Base-by-base conservation (phyloP, 2,113 vertebrate genomes). In the Pontoporia blainvillei region DNA sequence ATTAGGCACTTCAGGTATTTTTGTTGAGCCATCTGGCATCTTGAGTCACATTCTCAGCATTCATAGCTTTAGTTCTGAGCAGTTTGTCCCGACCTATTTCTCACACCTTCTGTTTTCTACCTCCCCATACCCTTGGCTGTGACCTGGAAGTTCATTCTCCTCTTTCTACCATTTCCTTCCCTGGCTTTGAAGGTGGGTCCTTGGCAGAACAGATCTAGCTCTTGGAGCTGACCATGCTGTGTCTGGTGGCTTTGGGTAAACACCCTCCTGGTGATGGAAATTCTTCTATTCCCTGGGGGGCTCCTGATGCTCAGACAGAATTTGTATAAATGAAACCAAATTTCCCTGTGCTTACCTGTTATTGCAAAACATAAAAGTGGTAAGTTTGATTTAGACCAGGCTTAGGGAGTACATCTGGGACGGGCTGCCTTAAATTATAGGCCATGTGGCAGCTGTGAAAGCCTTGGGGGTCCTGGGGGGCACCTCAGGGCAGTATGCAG, bases 1-100 rank as follows among this genome's bases (percentile, higher is more conserved):
- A 90, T 95, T 92, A 98, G 86, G 8, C 12, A 85, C 72, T 88
- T 88, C 85, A 85, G 78, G 79, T 95, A 86, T 96, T 96, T 97
- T 95, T 76, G 29, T 57, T 12, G 36, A 86, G 0, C 83, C 57
- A 92, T 72, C 93, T 96, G 91, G 87, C 69, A 66, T 90, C 64
- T 62, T 27, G 8, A 75, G 46, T 44, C 71, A 87, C 9, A 1
- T 66, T 78, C 78, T 94, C 61, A n/a, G 92, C 20, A 0, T n/a
- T 90, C 54, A 39, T 41, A 49, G 85, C n/a, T 92, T 49, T 31
- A 49, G 29, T 71, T 83, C 41, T 87, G 21, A 87, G 27, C 39
- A 90, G 73, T 36, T 49, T 71, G 12, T 18, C 52, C 75, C 36
- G 81, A 96, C 87, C 87, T 75, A 44, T 90, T 91, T 87, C 83